Percentiles rank a stretch among this genome's conserved stretches.
Conservation (phyloP, 2,888 invertebrate species). For the Nemotelus pantherinus region DNA sequence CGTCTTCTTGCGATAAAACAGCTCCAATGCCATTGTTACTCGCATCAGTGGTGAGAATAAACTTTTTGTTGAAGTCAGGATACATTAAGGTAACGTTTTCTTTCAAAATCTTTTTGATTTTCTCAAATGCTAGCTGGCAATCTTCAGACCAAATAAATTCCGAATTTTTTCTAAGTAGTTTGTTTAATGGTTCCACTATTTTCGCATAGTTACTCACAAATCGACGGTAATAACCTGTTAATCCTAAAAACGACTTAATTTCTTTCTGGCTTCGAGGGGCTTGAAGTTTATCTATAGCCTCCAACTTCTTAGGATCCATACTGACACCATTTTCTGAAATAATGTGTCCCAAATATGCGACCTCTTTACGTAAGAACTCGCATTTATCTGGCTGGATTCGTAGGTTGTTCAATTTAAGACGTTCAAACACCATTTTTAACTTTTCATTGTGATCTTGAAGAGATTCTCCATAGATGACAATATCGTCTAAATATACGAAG, state of each 20-base stretch:
- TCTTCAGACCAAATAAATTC: background rate
- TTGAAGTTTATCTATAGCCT: background rate
- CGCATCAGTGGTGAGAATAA: background rate
- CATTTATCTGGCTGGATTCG: too few species aligned
- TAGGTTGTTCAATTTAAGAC: too few species aligned
- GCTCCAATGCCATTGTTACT: background rate
- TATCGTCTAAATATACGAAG: slow-evolving; percentile 59
- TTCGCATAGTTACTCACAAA: background rate
- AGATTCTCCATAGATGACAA: slow-evolving; percentile 55
- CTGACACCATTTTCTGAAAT: too few species aligned
- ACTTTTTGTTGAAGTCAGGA: background rate
- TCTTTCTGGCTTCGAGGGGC: background rate
- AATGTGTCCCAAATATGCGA: too few species aligned
- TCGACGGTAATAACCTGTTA: background rate
- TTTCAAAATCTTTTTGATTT: background rate
- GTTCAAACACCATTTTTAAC: slow-evolving; percentile 32
- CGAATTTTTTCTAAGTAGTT: background rate
- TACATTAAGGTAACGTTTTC: background rate
- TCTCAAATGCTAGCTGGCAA: background rate
- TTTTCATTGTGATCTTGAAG: slow-evolving; percentile 55
- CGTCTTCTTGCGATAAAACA: too few species aligned
- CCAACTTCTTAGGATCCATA: too few species aligned
- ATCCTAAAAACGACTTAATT: background rate
- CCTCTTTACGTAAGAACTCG: too few species aligned
- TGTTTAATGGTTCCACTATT: background rate